These are phyloP conservation scores for Saccostrea cuccullata DNA, from an alignment of 1,140 invertebrate genomes.

Conservation along the genomic window DNA sequence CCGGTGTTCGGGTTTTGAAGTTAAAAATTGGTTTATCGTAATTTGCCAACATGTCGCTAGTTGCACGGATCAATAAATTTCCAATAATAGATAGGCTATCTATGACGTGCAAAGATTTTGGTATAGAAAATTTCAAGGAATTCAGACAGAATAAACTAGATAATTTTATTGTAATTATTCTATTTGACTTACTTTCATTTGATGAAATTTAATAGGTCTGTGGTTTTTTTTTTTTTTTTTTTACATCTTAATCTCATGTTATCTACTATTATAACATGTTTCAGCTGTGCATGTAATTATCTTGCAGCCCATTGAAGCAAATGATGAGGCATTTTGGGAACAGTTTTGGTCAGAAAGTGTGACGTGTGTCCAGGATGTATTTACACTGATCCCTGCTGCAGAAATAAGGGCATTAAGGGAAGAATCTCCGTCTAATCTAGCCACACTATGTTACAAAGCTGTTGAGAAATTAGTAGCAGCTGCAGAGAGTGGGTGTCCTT, in stretches of 20 bases:
- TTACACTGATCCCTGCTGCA: slow-evolving; percentile 94
- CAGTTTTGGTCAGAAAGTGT: slow-evolving; percentile 99
- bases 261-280: neutral
- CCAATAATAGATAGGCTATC: slow-evolving; percentile 10
- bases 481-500: slow-evolving; percentile 95
- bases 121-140: neutral
- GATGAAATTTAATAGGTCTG: too few species aligned
- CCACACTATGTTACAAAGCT: slow-evolving; percentile 98
- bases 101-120: slow-evolving; percentile 1
- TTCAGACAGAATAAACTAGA: neutral
- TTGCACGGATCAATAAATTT: slow-evolving; percentile 40
- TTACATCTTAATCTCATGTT: neutral
- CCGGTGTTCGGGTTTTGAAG: neutral
- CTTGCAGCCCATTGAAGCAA: slow-evolving; percentile 90
- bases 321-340: slow-evolving; percentile 98
- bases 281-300: slow-evolving; percentile 8
- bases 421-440: slow-evolving; percentile 98
- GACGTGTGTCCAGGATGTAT: slow-evolving; percentile 96
- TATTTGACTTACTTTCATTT: neutral
- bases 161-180: neutral
- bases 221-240: too few species aligned
- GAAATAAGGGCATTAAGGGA: slow-evolving; percentile 93
- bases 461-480: slow-evolving; percentile 97
- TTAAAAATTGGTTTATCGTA: neutral
- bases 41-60: slow-evolving; percentile 35